Evolutionary conservation across 2,797 vertebrate genomes (phyloP), one percentile per base, ranked within the genome.

Genomic region (Ceryle rudis): DNA sequence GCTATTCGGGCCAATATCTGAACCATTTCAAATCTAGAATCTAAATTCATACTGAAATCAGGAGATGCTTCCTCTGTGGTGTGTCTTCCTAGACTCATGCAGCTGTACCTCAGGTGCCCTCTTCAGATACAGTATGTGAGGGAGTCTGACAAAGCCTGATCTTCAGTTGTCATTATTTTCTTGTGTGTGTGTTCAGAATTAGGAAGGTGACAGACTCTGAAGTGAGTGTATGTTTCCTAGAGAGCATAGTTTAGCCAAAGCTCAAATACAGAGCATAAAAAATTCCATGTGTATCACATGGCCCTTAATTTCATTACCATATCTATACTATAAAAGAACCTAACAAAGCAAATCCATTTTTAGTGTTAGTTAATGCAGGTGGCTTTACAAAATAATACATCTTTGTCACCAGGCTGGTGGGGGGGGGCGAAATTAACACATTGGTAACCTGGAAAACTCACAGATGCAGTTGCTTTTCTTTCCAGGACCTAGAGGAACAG

Each of bases 401-500:
- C 33, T 57, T 37, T 61, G 58, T 71, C 52, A 42, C 41, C 9
- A 5, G 61, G n/a, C 28, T 16, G 6, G n/a, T n/a, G n/a, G n/a
- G n/a, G n/a, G n/a, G 39, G 44, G 42, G 42, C 26, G 42, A 22
- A 42, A 5, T 0, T 4, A 5, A 15, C 52, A 5, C 8, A 0
- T 54, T 66, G 13, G 4, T 46, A 14, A 51, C 5, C 17, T 88
- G 79, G 33, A 13, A 39, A 6, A 73, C 9, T 54, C 41, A 77
- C 12, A 54, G 31, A 42, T 61, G 29, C 31, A 7, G 14, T 19
- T 69, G 9, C 37, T 25, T 83, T 28, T 87, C 19, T 64, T 52
- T 10, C 14, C 84, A 99, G 99, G 99, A 99, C 94, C 98, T 99
- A 64, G 99, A 99, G 92, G 99, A 99, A 37, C 99, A 99, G 93